Conservation (phyloP, 2,113 vertebrate genomes). For the Athene noctua region DNA sequence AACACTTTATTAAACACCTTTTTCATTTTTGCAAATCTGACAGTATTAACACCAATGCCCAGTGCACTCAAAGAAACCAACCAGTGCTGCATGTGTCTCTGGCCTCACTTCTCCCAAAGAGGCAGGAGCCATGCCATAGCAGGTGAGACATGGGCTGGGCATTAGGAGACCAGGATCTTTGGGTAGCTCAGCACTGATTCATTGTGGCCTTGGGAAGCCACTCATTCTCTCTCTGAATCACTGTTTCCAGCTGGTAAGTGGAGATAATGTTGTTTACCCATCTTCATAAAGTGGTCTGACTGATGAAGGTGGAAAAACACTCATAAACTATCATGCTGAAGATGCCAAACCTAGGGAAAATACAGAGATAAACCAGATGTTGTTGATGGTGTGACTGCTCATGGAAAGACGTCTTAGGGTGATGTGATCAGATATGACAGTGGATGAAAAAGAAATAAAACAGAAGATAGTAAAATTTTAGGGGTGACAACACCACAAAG, state of each 20-base stretch:
- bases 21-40: not conserved
- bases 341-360: not conserved
- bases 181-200: not conserved
- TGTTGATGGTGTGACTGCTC: not conserved
- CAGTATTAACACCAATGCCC: not conserved
- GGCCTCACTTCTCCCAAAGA: not conserved
- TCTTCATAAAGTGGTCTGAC: not conserved
- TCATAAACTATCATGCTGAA: not conserved
- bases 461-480: slow-evolving; percentile 1
- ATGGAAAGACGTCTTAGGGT: not conserved
- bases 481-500: not conserved
- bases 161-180: not conserved
- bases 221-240: not conserved
- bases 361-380: not conserved
- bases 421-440: not conserved
- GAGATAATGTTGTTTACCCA: slow-evolving; percentile 20
- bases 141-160: not conserved
- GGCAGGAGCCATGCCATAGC: not conserved
- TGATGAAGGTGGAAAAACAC: slow-evolving; percentile 22
- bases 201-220: not conserved
- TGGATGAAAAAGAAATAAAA: not conserved
- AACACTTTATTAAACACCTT: not conserved
- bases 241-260: not conserved
- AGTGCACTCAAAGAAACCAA: not conserved
- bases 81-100: not conserved